phyloP scores from a whole-genome alignment of 23 tunicate species.

The Halocynthia aurantium region DNA sequence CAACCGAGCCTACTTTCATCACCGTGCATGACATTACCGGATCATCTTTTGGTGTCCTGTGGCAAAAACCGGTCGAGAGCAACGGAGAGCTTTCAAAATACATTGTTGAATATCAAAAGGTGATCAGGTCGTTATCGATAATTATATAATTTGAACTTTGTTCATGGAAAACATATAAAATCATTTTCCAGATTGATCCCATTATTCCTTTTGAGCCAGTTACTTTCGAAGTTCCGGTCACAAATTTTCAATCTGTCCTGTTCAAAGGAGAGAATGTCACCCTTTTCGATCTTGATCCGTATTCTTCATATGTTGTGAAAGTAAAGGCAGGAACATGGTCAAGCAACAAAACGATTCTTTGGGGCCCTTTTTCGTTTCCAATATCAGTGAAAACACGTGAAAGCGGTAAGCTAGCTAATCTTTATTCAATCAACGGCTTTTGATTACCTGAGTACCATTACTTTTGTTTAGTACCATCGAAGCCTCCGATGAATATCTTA shows the following conservation, averaged over 20 bases:
- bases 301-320: background rate
- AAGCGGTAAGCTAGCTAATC: background rate
- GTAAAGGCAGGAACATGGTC: constrained; percentile 3
- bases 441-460: too few relatives aligned
- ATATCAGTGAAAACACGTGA: constrained; percentile 3
- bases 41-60: background rate
- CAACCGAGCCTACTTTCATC: background rate
- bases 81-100: constrained; percentile 2
- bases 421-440: background rate
- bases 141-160: too few relatives aligned
- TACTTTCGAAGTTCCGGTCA: too few relatives aligned
- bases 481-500: background rate
- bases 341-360: background rate
- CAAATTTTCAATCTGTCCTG: too few relatives aligned
- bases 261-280: too few relatives aligned
- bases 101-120: background rate
- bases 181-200: too few relatives aligned
- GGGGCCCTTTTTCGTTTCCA: background rate
- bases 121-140: background rate
- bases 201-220: too few relatives aligned
- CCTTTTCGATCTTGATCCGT: background rate
- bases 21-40: background rate
- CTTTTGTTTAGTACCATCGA: background rate
- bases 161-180: too few relatives aligned
- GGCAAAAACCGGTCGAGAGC: background rate